Evolutionary conservation across 2,113 vertebrate species (phyloP).

Genomic region (Cyprinodon brontotheroides): DNA sequence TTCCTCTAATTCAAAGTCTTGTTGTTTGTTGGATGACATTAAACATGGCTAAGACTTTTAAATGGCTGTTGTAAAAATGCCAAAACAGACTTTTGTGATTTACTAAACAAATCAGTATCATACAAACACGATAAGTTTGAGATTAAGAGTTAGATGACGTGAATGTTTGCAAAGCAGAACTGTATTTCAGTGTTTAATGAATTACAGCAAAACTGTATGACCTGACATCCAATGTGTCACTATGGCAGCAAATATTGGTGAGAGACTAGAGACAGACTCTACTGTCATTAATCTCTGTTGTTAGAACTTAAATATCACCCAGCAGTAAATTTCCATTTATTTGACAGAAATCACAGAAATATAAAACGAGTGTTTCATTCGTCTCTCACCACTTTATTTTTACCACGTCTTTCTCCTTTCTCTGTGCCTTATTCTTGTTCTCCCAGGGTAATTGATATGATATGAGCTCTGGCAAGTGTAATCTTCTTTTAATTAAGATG

Average conservation of each 20-base stretch:
- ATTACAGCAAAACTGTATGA: not conserved
- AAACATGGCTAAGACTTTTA: too few relatives aligned
- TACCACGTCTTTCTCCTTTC: not conserved
- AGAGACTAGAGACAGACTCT: slow-evolving; percentile 1
- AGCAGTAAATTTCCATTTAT: slow-evolving; percentile 42
- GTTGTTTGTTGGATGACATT: not conserved
- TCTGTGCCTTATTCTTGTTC: slow-evolving; percentile 23
- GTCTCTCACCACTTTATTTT: slow-evolving; percentile 27
- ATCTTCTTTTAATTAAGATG: slow-evolving; percentile 77
- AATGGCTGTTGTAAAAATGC: too few relatives aligned
- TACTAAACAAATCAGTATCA: too few relatives aligned
- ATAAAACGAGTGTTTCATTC: slow-evolving; percentile 44
- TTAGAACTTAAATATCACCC: slow-evolving; percentile 35
- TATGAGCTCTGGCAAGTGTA: slow-evolving; percentile 66
- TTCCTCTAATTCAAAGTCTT: too few relatives aligned
- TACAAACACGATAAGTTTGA: too few relatives aligned
- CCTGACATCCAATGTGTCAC: not conserved
- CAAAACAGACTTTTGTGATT: too few relatives aligned
- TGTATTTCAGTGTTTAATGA: not conserved
- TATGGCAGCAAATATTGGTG: not conserved
- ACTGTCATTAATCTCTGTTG: slow-evolving; percentile 14
- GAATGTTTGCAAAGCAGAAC: not conserved
- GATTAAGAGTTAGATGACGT: too few relatives aligned
- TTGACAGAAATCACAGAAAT: slow-evolving; percentile 55
- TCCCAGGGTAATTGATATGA: slow-evolving; percentile 72